phyloP scores from a whole-genome alignment of 2,888 invertebrate species.

The Athrips mouffetella region DNA sequence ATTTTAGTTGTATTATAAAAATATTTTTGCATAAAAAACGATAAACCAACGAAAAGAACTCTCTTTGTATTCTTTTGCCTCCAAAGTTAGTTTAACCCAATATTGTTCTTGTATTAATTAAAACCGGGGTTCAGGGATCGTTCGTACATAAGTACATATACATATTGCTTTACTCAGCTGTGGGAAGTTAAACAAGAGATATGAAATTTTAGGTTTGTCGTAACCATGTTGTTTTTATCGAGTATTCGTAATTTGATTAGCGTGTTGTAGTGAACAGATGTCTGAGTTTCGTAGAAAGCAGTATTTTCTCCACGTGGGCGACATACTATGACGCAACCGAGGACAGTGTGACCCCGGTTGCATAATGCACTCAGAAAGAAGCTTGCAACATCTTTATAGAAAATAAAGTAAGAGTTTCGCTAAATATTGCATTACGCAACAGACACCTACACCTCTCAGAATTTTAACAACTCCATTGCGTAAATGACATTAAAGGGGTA shows the following conservation, averaged over 20 bases:
- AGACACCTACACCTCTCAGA: conserved; percentile 45
- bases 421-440: conserved; percentile 57
- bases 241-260: conserved; percentile 38
- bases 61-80: conserved; percentile 30
- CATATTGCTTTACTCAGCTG: not conserved
- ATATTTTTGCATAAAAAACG: conserved; percentile 73
- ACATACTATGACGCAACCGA: conserved; percentile 39
- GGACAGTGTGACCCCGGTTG: conserved; percentile 66
- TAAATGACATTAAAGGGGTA: conserved; percentile 45
- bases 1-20: conserved; percentile 74
- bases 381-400: conserved; percentile 63
- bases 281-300: conserved; percentile 61
- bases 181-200: not conserved
- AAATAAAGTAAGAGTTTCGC: conserved; percentile 62
- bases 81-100: not conserved
- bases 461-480: conserved; percentile 59
- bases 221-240: conserved; percentile 30
- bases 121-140: not conserved
- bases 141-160: not conserved
- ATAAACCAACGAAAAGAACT: conserved; percentile 44
- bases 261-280: conserved; percentile 44
- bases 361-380: conserved; percentile 60
- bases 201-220: conserved; percentile 9
- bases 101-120: conserved; percentile 10
- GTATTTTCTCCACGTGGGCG: conserved; percentile 48